Base-by-base conservation (phyloP, 2,888 invertebrate genomes). In the Steinernema hermaphroditum region DNA sequence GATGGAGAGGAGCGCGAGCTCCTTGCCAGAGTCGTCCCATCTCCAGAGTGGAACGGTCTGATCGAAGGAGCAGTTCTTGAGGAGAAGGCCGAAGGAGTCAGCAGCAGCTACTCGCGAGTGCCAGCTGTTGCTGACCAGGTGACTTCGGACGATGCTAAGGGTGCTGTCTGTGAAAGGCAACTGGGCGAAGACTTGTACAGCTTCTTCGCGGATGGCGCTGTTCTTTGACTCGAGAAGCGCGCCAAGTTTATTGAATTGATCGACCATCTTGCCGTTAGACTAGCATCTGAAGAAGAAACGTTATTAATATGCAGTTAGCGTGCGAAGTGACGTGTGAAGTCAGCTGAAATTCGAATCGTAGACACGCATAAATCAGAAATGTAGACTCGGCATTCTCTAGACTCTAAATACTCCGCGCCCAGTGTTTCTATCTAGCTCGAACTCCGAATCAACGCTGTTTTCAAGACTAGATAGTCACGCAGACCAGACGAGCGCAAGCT, bases 141-240 rank as follows among this genome's bases (percentile, higher is more conserved):
- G 70, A 41, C 22, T 46, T 37, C 19, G 2, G 8, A 80, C 81
- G 54, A 76, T 70, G 46, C 76, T 70, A 9, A 81, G 77, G 24
- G 76, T 75, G 50, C 76, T 75, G 69, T 79, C 81, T 19, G 78
- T 76, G 62, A 83, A 71, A 1, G 83, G 79, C 57, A 81, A 80
- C 50, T 81, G 80, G 12, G 76, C 78, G 49, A 83, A 77, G 8
- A 79, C 80, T 2, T 62, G 57, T 24, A 79, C 82, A 2, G 86
- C 83, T 73, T 86, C 83, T 29, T 74, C 57, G 16, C 85, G 82
- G 68, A 85, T 78, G 19, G 79, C 77, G 19, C 80, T 74, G 71
- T 84, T 85, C 73, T 81, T 80, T 27, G 83, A 79, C 54, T 83
- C 86, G 22, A 86, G 77, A 68, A 85, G 74, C 8, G 76, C 73